Conservation (phyloP, 2,797 vertebrate genomes). For the Morelia viridis region DNA sequence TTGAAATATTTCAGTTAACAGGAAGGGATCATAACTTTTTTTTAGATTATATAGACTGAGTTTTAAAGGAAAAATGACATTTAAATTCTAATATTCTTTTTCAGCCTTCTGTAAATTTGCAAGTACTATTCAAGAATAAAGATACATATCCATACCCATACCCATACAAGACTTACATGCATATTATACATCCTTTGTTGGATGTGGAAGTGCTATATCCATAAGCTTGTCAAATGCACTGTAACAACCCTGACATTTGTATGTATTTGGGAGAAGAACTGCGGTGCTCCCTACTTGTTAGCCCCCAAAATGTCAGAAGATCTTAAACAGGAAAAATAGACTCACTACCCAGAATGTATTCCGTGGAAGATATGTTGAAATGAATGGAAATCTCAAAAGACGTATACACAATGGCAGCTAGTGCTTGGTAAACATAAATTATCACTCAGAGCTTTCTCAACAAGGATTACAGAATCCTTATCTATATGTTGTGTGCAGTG, state of each 20-base stretch:
- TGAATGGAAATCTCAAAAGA: neutral
- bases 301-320: neutral
- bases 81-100: neutral
- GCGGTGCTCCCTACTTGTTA: no score
- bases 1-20: neutral
- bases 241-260: neutral
- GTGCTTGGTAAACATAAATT: neutral
- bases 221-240: neutral
- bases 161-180: no score
- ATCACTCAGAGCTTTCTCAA: neutral
- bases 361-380: neutral
- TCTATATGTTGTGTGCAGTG: neutral
- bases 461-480: neutral
- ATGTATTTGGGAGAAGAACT: neutral
- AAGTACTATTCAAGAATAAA: conserved; percentile 12
- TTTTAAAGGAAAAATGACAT: conserved; percentile 18
- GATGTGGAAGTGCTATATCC: neutral
- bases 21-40: conserved; percentile 9
- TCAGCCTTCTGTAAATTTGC: neutral
- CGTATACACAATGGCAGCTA: neutral
- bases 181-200: neutral
- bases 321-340: neutral
- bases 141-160: neutral
- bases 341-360: neutral
- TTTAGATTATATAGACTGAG: conserved; percentile 19